Evolutionary conservation across 2,888 invertebrate species (phyloP), one percentile per base, ranked within the genome.

Genomic region (Pristionchus maxplancki): DNA sequence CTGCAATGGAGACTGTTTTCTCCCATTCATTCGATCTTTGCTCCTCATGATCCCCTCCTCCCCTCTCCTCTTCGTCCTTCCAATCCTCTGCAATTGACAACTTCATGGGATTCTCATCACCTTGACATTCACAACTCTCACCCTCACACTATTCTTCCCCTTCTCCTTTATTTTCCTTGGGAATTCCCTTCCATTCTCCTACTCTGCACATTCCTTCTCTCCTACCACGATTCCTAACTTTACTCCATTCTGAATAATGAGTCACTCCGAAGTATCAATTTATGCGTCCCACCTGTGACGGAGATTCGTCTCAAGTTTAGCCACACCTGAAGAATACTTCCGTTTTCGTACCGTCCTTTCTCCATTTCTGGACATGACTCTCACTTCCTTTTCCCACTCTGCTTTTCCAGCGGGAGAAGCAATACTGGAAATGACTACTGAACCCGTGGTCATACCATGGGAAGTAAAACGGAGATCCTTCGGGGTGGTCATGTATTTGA

Each of bases 71-170:
- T 44, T 44, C 6, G 11, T 58, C 8, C 58, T 58, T 58, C 58
- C 58, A 58, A 58, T 24, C 58, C n/a, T 9, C 37, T 71, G 71
- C 37, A 71, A 71, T 17, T 71, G 71, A 71, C 71, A 71, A 37
- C 71, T 34, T 71, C 71, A 34, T 37, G 71, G 20, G 71, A 20
- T 71, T 71, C 71, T 71, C 71, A 71, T 34, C 71, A 71, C 71
- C 37, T 37, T 71, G 37, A 37, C 71, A 71, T 71, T 71, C 37
- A 37, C 71, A 37, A 64, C 64, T 64, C 28, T 28, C 64, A 64
- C 64, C 64, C 64, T 64, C 64, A 31, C 34, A 8, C 64, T 62
- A 62, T 28, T 28, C 64, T 20, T 37, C 71, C 37, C 24, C 71
- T 28, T 64, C 53, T 17, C 53, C 37, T 71, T 17, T 40, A 15